These are phyloP conservation scores for Drosophila obscura DNA, from an alignment of 1,140 invertebrate species.

Conservation along the genomic window DNA sequence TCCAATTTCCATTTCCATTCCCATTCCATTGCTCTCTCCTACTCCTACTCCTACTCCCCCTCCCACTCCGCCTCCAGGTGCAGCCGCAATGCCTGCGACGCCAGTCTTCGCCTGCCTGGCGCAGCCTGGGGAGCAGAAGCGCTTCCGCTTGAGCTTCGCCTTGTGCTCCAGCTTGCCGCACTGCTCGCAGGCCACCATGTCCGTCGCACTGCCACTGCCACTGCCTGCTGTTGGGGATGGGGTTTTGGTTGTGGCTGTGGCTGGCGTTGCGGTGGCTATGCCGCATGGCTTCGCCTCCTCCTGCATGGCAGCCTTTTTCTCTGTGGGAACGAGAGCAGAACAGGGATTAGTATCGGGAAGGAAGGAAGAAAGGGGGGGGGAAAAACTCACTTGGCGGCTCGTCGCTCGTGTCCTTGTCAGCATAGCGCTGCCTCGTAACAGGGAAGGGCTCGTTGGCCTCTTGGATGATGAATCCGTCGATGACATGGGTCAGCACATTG, in stretches of 20 bases:
- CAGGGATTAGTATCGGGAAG: not conserved
- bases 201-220: slow-evolving; percentile 49
- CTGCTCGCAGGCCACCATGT: slow-evolving; percentile 90
- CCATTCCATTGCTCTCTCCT: slow-evolving; percentile 37
- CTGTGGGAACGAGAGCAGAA: slow-evolving; percentile 45
- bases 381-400: slow-evolving; percentile 87
- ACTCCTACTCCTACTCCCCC: slow-evolving; percentile 5
- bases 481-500: slow-evolving; percentile 97
- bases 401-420: slow-evolving; percentile 86
- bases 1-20: slow-evolving; percentile 40
- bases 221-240: not conserved
- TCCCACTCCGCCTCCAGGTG: not conserved
- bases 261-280: slow-evolving; percentile 13
- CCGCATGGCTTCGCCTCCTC: slow-evolving; percentile 57
- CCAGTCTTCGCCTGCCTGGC: slow-evolving; percentile 63
- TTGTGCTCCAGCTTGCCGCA: slow-evolving; percentile 90
- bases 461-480: slow-evolving; percentile 98
- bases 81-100: not conserved
- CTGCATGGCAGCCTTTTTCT: slow-evolving; percentile 83
- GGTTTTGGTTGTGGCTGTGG: slow-evolving; percentile 1
- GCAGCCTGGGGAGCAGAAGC: slow-evolving; percentile 88
- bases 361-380: not conserved
- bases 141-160: slow-evolving; percentile 90
- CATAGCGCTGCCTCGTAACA: slow-evolving; percentile 87
- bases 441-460: slow-evolving; percentile 96